These are phyloP conservation scores for Drosophila siamana DNA, from an alignment of 2,888 invertebrate genomes.

Conservation along the genomic window DNA sequence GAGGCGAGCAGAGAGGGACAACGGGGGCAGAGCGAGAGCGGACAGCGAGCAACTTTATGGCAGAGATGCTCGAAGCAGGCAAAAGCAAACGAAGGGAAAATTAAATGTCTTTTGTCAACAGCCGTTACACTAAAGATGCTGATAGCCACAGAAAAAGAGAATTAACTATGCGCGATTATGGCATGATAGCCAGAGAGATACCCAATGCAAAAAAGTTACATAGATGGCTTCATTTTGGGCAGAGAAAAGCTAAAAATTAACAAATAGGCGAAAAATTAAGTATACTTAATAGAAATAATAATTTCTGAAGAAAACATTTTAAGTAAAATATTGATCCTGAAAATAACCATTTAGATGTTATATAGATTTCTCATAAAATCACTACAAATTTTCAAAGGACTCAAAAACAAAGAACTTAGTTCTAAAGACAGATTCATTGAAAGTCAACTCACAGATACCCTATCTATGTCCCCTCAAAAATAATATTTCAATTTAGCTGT, in stretches of 20 bases:
- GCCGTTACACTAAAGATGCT: constrained; percentile 56
- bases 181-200: not conserved
- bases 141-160: constrained; percentile 42
- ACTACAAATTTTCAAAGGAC: too few species aligned
- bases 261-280: too few species aligned
- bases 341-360: too few species aligned
- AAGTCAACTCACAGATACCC: not conserved
- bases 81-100: constrained; percentile 71
- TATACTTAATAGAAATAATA: not conserved
- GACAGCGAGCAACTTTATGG: constrained; percentile 69
- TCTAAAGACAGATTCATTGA: too few species aligned
- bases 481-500: not conserved
- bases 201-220: too few species aligned
- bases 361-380: too few species aligned
- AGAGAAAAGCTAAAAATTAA: too few species aligned
- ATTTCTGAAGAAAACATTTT: not conserved
- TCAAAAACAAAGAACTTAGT: too few species aligned
- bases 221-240: too few species aligned
- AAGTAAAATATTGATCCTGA: too few species aligned
- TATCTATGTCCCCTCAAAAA: not conserved
- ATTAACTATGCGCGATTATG: not conserved
- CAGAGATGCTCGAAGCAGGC: constrained; percentile 59
- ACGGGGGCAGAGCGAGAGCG: constrained; percentile 23
- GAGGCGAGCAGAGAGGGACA: constrained; percentile 12
- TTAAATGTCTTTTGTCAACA: constrained; percentile 80